Evolutionary conservation across 2,113 vertebrate species (phyloP).

Genomic region (Dryoscopus gambensis): DNA sequence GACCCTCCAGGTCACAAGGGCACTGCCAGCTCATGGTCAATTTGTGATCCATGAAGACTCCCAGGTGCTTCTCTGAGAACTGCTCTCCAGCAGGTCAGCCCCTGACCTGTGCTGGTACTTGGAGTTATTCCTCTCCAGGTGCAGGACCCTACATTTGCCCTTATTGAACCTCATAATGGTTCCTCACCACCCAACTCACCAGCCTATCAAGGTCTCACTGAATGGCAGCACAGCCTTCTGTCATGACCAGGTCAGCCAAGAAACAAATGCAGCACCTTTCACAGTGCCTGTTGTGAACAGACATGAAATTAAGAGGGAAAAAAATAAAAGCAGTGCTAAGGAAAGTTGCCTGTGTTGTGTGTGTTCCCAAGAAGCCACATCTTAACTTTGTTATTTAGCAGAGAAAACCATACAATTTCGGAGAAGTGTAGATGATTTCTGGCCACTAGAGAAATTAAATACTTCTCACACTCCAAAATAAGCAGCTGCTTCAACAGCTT

Average conservation of each 20-base stretch:
- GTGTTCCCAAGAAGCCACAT: not conserved
- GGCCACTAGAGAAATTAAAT: not conserved
- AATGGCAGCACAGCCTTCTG: not conserved
- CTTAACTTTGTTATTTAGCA: too few relatives aligned
- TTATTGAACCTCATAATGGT: rapidly evolving
- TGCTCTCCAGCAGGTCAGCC: not conserved
- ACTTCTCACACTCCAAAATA: not conserved
- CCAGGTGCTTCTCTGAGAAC: not conserved
- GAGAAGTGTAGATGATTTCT: not conserved
- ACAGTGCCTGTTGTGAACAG: not conserved
- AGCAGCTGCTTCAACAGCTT: not conserved
- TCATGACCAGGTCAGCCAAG: not conserved
- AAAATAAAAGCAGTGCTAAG: rapidly evolving
- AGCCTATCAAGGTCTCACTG: not conserved
- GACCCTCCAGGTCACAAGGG: not conserved
- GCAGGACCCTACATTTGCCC: not conserved
- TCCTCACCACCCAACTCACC: not conserved
- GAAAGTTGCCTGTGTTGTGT: rapidly evolving
- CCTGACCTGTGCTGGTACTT: too few relatives aligned
- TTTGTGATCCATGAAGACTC: not conserved
- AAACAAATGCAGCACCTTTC: not conserved
- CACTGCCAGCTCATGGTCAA: too few relatives aligned
- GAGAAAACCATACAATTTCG: not conserved
- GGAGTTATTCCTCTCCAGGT: not conserved
- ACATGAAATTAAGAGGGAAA: too few relatives aligned